Percentiles rank a stretch among this genome's conserved stretches.
phyloP scores from a whole-genome alignment of 2,113 vertebrate species.

The Eulacestoma nigropectus region DNA sequence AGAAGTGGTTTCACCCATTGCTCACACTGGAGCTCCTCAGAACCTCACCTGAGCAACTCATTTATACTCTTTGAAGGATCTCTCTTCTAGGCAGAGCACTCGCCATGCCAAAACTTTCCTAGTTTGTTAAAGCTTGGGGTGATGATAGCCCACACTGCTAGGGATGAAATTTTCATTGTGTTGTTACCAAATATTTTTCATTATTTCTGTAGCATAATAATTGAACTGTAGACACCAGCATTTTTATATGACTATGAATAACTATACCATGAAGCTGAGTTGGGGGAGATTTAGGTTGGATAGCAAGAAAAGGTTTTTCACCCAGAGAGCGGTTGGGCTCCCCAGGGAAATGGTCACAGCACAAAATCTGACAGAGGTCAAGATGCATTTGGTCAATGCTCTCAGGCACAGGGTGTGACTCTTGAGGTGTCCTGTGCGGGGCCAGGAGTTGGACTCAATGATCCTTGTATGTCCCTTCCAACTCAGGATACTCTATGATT shows the following conservation, averaged over 20 bases:
- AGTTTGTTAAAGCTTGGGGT: background rate
- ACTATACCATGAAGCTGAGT: background rate
- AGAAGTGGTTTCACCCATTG: background rate
- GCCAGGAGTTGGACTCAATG: rapidly evolving
- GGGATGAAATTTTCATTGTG: background rate
- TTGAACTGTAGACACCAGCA: background rate
- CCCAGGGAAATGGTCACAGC: background rate
- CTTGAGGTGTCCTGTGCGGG: background rate
- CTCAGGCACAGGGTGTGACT: background rate
- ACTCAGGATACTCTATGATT: background rate
- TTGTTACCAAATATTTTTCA: background rate
- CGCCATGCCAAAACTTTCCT: background rate
- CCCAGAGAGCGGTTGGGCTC: background rate
- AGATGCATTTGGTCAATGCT: rapidly evolving
- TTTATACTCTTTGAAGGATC: rapidly evolving
- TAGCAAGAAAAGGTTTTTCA: background rate
- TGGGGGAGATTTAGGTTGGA: background rate
- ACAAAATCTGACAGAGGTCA: background rate
- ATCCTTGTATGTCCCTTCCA: background rate
- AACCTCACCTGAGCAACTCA: background rate
- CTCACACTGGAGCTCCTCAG: background rate
- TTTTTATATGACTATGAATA: background rate
- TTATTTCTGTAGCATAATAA: background rate
- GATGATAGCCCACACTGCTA: background rate
- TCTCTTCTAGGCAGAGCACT: background rate